Base-by-base conservation (phyloP, 2,888 invertebrate species). In the Flexamia atlantica region DNA sequence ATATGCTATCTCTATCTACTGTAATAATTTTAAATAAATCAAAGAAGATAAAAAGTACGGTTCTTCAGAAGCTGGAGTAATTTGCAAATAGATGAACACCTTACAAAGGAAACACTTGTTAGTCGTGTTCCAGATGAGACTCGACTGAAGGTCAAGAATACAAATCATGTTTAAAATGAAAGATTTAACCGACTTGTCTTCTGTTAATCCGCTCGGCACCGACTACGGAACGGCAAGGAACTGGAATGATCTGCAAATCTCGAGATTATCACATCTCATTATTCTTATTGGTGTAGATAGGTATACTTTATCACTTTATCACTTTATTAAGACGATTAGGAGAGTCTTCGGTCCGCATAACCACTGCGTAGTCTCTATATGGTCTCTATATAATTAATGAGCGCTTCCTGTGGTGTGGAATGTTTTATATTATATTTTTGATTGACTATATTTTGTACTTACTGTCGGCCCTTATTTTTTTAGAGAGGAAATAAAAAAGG, bases 111-210 rank as follows among this genome's bases (percentile, higher is more conserved):
- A 28, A 28, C 64, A 7, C 64, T 28, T 64, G 64, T 64, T 28
- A 64, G 64, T 50, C 50, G 17, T 64, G 28, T 17, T 64, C 1
- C 64, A 30, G 64, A 64, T 64, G 64, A 64, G 30, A n/a, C n/a
- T 64, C 28, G 30, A 28, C 64, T 14, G 20, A 28, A 64, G 64
- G 64, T 64, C 28, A 64, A 2, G 17, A 25, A 30, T 30, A 14
- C 30, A 64, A 64, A 64, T 64, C 28, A 64, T 28, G 64, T 14
- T 23, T 14, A 64, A 64, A 28, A 5, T 28, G 30, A 64, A 64
- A 28, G 28, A 5, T 23, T 57, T 64, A 64, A 64, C 20, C 23
- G 23, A 3, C 20, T 23, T 7, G 14, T 30, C 30, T 64, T 14
- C 57, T 50, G n/a, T n/a, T 57, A 57, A 57, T 57, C 57, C 57